phyloP scores from a whole-genome alignment of 2,888 invertebrate genomes.

The Eucera pruinosa region DNA sequence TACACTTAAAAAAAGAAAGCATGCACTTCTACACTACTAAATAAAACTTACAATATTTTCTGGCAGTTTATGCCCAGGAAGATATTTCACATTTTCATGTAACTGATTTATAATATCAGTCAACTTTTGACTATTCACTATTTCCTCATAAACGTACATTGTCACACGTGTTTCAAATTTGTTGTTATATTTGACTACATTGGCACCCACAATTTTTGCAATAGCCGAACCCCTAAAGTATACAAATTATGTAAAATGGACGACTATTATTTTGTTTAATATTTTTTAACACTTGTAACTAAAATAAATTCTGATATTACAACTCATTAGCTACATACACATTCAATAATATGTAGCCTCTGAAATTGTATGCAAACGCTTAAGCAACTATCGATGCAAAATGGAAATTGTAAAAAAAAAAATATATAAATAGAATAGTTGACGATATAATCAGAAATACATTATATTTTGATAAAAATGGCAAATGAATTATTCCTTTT shows the following conservation, averaged over 20 bases:
- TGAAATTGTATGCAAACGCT: slow-evolving; percentile 1
- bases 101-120: slow-evolving; percentile 99
- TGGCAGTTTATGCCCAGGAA: slow-evolving; percentile 97
- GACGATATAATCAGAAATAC: neutral
- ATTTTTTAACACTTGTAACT: neutral
- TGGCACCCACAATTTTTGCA: slow-evolving; percentile 98
- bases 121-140: slow-evolving; percentile 95
- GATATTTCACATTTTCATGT: slow-evolving; percentile 99
- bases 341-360: neutral
- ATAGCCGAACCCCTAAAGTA: slow-evolving; percentile 96
- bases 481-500: neutral
- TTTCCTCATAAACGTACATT: slow-evolving; percentile 99
- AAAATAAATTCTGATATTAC: neutral
- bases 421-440: neutral
- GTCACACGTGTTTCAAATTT: slow-evolving; percentile 95
- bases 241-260: slow-evolving; percentile 39
- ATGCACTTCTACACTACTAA: neutral
- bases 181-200: slow-evolving; percentile 90
- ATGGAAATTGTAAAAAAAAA: neutral
- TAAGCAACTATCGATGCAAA: neutral
- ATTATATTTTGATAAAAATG: neutral
- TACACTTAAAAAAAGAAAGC: neutral
- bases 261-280: neutral
- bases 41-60: slow-evolving; percentile 94
- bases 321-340: neutral